These are phyloP conservation scores for Scomberomorus guttatus DNA, from an alignment of 2,797 vertebrate genomes.

Conservation along the genomic window DNA sequence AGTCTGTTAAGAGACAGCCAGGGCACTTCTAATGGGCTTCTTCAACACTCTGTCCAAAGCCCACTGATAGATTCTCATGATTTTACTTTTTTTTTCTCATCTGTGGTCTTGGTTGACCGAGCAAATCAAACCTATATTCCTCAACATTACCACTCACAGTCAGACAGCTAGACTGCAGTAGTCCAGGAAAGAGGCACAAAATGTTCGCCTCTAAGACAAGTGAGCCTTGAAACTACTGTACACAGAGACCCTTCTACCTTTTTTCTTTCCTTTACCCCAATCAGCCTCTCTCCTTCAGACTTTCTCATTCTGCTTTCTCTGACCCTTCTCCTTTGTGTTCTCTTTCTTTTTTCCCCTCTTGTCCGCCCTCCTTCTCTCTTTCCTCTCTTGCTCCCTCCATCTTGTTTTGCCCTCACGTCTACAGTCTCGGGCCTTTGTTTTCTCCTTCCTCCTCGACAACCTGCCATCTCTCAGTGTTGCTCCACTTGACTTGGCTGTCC, in stretches of 20 bases:
- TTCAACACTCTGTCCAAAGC: not conserved
- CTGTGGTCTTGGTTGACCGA: slow-evolving; percentile 28
- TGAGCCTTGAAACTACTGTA: slow-evolving; percentile 51
- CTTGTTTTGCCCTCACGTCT: slow-evolving; percentile 52
- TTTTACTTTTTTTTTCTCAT: slow-evolving; percentile 24
- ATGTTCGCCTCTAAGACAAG: slow-evolving; percentile 52
- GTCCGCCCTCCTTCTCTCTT: slow-evolving; percentile 5
- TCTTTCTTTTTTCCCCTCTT: not conserved
- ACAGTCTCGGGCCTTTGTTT: not conserved
- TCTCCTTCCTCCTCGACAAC: slow-evolving; percentile 28
- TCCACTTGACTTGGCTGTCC: slow-evolving; percentile 74
- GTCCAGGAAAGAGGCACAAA: slow-evolving; percentile 26
- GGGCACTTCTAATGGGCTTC: slow-evolving; percentile 3
- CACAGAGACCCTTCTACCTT: slow-evolving; percentile 31
- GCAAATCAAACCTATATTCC: slow-evolving; percentile 43
- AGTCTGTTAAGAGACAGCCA: not conserved
- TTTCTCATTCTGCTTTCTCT: not conserved
- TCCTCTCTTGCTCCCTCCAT: not conserved
- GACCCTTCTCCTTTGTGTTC: slow-evolving; percentile 11
- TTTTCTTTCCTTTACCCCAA: slow-evolving; percentile 3
- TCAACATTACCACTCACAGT: slow-evolving; percentile 32
- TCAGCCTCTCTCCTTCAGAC: slow-evolving; percentile 30
- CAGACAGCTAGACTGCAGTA: slow-evolving; percentile 24
- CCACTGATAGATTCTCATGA: slow-evolving; percentile 27
- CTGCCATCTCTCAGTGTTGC: slow-evolving; percentile 59